A percentile compares a stretch with the other conserved stretches of the same genome.
These are phyloP conservation scores for Piprites chloris DNA, from an alignment of 2,113 vertebrate genomes.

Conservation along the genomic window DNA sequence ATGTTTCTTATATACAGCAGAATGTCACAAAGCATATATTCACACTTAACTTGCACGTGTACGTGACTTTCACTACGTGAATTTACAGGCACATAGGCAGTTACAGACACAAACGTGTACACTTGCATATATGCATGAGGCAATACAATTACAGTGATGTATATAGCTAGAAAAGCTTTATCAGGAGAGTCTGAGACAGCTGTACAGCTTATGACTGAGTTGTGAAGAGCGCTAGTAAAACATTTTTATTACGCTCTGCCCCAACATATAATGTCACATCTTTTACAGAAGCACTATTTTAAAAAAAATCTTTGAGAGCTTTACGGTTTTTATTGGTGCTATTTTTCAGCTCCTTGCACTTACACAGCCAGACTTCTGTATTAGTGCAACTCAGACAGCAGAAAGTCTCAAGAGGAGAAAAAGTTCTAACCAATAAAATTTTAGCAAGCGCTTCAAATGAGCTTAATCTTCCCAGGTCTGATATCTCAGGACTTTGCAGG, in stretches of 20 bases:
- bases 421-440: not conserved
- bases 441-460: not conserved
- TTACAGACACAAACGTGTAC: not conserved
- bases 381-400: not conserved
- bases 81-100: not conserved
- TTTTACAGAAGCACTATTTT: not conserved
- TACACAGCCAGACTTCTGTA: not conserved
- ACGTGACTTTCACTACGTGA: not conserved
- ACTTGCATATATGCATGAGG: not conserved
- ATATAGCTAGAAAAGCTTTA: not conserved
- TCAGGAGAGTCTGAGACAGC: not conserved
- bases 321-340: constrained; percentile 24
- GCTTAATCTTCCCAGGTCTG: not conserved
- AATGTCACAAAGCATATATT: not conserved
- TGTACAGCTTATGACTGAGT: not conserved
- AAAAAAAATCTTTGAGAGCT: not conserved
- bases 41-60: not conserved
- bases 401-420: not conserved
- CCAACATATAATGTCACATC: not conserved
- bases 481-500: not conserved
- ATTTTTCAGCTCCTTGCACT: constrained; percentile 5
- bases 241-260: not conserved
- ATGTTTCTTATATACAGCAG: not conserved
- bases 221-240: not conserved
- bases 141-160: not conserved